phyloP scores from a whole-genome alignment of 2,797 vertebrate species.

The Lutjanus argentimaculatus region DNA sequence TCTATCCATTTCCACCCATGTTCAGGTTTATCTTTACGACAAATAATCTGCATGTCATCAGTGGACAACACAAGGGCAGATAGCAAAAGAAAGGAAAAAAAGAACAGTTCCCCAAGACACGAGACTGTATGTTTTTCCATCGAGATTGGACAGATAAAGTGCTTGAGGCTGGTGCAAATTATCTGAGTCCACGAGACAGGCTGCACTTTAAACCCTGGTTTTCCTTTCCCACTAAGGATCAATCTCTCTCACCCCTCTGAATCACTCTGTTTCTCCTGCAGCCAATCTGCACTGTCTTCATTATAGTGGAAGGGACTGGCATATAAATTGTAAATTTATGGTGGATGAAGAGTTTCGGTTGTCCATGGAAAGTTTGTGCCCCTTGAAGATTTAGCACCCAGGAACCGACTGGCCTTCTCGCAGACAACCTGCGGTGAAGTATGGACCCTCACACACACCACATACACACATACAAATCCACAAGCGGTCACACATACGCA shows the following conservation, averaged over 20 bases:
- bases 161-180: constrained; percentile 43
- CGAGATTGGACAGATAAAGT: constrained; percentile 46
- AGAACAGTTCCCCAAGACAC: neutral
- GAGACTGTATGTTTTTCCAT: constrained; percentile 32
- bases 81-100: neutral
- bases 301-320: constrained; percentile 28
- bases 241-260: constrained; percentile 45
- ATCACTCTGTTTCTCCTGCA: constrained; percentile 48
- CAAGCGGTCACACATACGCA: constrained; percentile 4
- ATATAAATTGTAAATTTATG: constrained; percentile 61
- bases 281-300: constrained; percentile 44
- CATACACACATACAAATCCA: constrained; percentile 12
- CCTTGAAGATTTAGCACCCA: constrained; percentile 51
- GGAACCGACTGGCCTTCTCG: constrained; percentile 30
- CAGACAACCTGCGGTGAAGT: constrained; percentile 39
- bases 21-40: constrained; percentile 15
- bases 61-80: constrained; percentile 3
- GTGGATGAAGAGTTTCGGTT: constrained; percentile 42
- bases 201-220: constrained; percentile 52
- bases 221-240: constrained; percentile 46
- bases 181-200: constrained; percentile 48
- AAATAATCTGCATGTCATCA: constrained; percentile 30
- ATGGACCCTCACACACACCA: constrained; percentile 19
- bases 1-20: neutral
- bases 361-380: constrained; percentile 51